Evolutionary conservation across 2,888 invertebrate genomes (phyloP), one percentile per base, ranked within the genome.

Genomic region (Volucella bombylans): DNA sequence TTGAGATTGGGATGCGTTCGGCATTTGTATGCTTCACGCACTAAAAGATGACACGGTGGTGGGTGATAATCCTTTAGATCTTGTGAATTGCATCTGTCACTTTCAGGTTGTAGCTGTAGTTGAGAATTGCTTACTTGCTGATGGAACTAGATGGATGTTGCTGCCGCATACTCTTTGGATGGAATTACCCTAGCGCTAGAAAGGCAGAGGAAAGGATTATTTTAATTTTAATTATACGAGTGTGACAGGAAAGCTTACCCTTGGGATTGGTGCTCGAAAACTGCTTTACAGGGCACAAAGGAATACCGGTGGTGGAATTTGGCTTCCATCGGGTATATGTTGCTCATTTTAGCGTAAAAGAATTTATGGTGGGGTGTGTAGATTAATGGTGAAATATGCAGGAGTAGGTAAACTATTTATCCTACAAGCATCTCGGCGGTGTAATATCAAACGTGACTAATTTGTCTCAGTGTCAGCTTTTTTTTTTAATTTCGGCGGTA

Each of bases 81-180:
- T 80, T 71, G 80, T 80, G 80, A 85, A 85, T 72, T 85, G 83
- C 83, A 85, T 85, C 83, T 85, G 83, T 85, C 83, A 72, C 71
- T 80, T 80, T 71, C 74, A 74, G 69, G 41, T 65, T 69, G 39
- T 18, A 54, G 57, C 61, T 82, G 71, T 1, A 23, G 18, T 23
- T 23, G 18, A 23, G 2, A 23, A 23, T 2, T 23, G 18, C 18
- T 23, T 23, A 3, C 2, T 23, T 23, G 18, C 52, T 49, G 61
- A 31, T 31, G 55, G 62, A 57, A 52, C 23, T 74, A 54, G 54
- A 74, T 43, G 67, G 50, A 47, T 71, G 61, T 31, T 83, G 80
- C 6, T 18, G 18, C 18, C 18, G 18, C 18, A 18, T 18, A 18
- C 80, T 23, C 76, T 80, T 74, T 74, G 43, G 71, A 74, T 39